Base-by-base conservation (phyloP, 1,140 invertebrate species). In the Drepana arcuata region DNA sequence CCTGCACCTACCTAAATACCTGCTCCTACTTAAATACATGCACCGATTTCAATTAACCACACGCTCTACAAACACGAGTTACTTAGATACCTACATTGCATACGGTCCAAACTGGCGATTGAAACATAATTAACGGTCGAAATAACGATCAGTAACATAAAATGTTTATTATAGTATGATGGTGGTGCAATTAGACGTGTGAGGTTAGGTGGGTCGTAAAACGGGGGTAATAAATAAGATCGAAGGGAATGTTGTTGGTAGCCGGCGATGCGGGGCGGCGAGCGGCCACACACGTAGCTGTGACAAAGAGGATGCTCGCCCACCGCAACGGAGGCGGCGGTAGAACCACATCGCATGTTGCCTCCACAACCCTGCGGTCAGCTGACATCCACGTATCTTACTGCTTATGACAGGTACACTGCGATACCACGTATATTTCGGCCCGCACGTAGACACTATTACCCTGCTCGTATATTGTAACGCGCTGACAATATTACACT, bases 11-110 rank as follows among this genome's bases (percentile, higher is more conserved):
- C n/a, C n/a, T n/a, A n/a, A n/a, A n/a, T n/a, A n/a, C n/a, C n/a
- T n/a, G 59, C 57, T 49, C 55, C 66, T 60, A 66, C 66, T 64
- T 73, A 67, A 70, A 67, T 71, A 71, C 59, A 71, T 70, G 65
- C 65, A 64, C 56, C 62, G 59, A 67, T 73, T 77, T 73, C 67
- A 67, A 73, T 77, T 69, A 71, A 55, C 36, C 49, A 21, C 18
- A 28, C 48, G 40, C 50, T 52, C 44, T 41, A 38, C n/a, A n/a
- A n/a, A n/a, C n/a, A n/a, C n/a, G n/a, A n/a, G n/a, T n/a, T n/a
- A n/a, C n/a, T n/a, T n/a, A n/a, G n/a, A n/a, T n/a, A n/a, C n/a
- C n/a, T n/a, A n/a, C n/a, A n/a, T n/a, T n/a, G n/a, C n/a, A n/a
- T n/a, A n/a, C n/a, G n/a, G n/a, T n/a, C n/a, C n/a, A n/a, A n/a